Percentiles rank a stretch among this genome's conserved stretches.
These are phyloP conservation scores for Nemurella pictetii DNA, from an alignment of 2,888 invertebrate species.

Conservation along the genomic window DNA sequence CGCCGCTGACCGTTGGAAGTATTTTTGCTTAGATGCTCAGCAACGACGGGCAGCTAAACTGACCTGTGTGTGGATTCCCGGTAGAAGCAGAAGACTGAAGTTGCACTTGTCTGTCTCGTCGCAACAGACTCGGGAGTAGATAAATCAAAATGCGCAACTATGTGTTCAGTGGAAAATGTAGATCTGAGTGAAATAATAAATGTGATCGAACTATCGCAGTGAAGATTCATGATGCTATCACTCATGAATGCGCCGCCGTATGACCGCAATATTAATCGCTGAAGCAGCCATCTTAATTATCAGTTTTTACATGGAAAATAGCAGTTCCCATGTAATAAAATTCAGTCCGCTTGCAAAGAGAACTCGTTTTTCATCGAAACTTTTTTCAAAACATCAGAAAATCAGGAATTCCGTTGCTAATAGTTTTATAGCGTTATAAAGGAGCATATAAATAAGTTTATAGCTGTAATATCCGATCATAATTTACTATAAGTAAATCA, in stretches of 20 bases:
- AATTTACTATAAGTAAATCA: not conserved
- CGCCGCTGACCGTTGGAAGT: not conserved
- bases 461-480: not conserved
- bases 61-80: not conserved
- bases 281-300: not conserved
- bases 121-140: not conserved
- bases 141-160: constrained; percentile 20
- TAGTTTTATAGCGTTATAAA: not conserved
- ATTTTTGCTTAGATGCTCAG: not conserved
- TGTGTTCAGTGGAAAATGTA: constrained; percentile 16
- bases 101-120: not conserved
- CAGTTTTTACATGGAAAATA: not conserved
- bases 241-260: not conserved
- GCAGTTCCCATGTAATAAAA: not conserved
- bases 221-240: not conserved
- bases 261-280: not conserved
- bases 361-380: not conserved
- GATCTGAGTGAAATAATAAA: constrained; percentile 25
- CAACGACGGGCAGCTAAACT: not conserved
- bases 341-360: not conserved
- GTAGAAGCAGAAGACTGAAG: too few relatives aligned
- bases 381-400: not conserved
- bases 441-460: not conserved
- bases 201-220: not conserved
- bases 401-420: not conserved